A percentile compares a stretch with the other conserved stretches of the same genome.
Evolutionary conservation across 2,797 vertebrate species (phyloP).

Genomic region (Lepilemur septentrionalis): DNA sequence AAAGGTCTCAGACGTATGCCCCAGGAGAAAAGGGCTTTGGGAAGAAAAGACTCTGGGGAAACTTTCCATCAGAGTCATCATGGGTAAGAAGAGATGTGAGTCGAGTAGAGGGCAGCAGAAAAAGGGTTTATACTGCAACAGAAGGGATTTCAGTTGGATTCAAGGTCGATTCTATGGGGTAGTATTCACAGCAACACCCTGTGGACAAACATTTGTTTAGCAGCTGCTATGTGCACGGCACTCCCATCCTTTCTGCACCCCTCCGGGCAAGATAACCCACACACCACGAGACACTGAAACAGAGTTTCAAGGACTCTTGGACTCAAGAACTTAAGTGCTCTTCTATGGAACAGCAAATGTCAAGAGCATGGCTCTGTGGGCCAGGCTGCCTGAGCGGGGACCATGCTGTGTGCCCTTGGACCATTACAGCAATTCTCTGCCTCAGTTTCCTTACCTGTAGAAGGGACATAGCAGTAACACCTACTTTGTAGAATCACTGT

Average conservation of each 20-base stretch:
- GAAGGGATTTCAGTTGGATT: background rate
- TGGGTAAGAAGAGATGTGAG: background rate
- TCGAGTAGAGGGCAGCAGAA: background rate
- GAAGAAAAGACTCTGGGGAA: background rate
- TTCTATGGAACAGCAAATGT: background rate
- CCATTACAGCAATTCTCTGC: background rate
- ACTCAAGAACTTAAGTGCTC: background rate
- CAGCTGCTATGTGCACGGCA: background rate
- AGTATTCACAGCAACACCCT: fast-evolving
- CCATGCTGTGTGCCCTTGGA: background rate
- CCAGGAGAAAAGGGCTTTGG: background rate
- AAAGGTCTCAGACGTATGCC: background rate
- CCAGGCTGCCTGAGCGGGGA: background rate
- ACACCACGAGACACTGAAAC: background rate
- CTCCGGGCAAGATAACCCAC: background rate
- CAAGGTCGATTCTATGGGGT: background rate
- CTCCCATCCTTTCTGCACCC: background rate
- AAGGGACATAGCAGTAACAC: background rate
- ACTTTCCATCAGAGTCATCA: background rate
- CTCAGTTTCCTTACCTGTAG: background rate
- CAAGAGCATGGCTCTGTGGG: background rate
- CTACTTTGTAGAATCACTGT: background rate
- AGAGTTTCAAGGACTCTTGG: background rate
- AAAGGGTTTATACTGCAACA: background rate
- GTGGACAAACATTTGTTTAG: background rate